These are phyloP conservation scores for Tetranychus cinnabarinus DNA, from an alignment of 1,140 invertebrate species.

Conservation along the genomic window DNA sequence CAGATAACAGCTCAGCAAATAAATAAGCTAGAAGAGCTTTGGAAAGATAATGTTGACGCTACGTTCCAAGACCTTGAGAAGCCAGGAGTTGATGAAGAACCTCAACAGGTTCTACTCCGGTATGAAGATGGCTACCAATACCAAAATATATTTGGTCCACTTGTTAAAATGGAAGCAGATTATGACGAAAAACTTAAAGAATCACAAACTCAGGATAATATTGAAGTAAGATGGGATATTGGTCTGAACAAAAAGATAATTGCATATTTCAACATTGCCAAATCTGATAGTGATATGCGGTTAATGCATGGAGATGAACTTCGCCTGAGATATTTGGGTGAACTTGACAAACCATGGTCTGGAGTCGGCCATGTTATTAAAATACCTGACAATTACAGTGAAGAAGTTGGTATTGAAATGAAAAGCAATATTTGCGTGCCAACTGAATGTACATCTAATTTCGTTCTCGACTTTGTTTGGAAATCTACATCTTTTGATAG, in stretches of 20 bases:
- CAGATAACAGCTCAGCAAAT: conserved; percentile 93
- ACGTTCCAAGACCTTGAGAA: conserved; percentile 93
- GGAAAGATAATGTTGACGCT: conserved; percentile 87
- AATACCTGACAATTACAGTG: conserved; percentile 94
- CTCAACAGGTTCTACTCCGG: conserved; percentile 60
- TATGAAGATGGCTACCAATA: conserved; percentile 99
- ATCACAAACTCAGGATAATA: conserved; percentile 92
- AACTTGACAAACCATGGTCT: conserved; percentile 62
- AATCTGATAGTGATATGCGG: conserved; percentile 70
- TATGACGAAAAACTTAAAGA: conserved; percentile 96
- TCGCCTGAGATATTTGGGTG: conserved; percentile 71
- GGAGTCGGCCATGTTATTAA: conserved; percentile 91
- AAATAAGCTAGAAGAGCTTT: conserved; percentile 89
- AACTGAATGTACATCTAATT: conserved; percentile 74
- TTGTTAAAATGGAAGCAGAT: conserved; percentile 92
- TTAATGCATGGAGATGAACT: conserved; percentile 99
- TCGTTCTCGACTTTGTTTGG: conserved; percentile 98
- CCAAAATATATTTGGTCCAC: conserved; percentile 89
- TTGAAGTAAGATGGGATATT: conserved; percentile 93
- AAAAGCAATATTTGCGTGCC: conserved; percentile 72
- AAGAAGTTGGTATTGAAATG: conserved; percentile 90
- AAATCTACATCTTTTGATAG: conserved; percentile 96
- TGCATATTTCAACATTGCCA: conserved; percentile 89
- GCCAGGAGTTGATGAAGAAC: conserved; percentile 88
- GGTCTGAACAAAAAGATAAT: conserved; percentile 95